These are phyloP conservation scores for Blera fallax DNA, from an alignment of 2,888 invertebrate genomes.

Conservation along the genomic window DNA sequence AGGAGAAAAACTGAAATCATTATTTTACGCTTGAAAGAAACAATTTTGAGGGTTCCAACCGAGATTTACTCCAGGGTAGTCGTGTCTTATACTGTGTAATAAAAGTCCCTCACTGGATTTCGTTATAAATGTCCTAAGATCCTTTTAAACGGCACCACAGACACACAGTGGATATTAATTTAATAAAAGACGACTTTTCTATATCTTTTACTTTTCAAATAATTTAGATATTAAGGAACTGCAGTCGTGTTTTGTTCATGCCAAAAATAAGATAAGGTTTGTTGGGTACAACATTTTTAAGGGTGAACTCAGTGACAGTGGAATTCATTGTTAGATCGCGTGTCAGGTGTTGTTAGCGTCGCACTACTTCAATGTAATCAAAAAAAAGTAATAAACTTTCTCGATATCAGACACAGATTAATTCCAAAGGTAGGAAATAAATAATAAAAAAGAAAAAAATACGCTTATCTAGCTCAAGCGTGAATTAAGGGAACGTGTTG, in stretches of 20 bases:
- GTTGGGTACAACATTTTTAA: not conserved
- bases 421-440: not conserved
- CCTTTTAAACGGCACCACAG: not conserved
- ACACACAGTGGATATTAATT: not conserved
- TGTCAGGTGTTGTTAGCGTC: not conserved
- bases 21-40: conserved; percentile 28
- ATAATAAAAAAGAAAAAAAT: not conserved
- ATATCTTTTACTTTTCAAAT: not conserved
- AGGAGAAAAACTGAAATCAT: conserved; percentile 6
- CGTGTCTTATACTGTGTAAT: no score
- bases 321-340: not conserved
- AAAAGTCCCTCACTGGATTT: not conserved
- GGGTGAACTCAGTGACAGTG: not conserved
- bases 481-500: not conserved
- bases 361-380: not conserved
- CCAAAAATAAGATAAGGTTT: not conserved
- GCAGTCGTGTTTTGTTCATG: not conserved
- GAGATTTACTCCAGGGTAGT: no score
- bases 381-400: not conserved
- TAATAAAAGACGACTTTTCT: not conserved
- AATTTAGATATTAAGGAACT: not conserved
- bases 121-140: not conserved
- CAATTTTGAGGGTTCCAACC: not conserved
- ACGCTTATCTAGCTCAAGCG: not conserved
- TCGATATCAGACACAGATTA: not conserved